These are phyloP conservation scores for Carassius auratus DNA, from an alignment of 2,113 vertebrate genomes.

Conservation along the genomic window DNA sequence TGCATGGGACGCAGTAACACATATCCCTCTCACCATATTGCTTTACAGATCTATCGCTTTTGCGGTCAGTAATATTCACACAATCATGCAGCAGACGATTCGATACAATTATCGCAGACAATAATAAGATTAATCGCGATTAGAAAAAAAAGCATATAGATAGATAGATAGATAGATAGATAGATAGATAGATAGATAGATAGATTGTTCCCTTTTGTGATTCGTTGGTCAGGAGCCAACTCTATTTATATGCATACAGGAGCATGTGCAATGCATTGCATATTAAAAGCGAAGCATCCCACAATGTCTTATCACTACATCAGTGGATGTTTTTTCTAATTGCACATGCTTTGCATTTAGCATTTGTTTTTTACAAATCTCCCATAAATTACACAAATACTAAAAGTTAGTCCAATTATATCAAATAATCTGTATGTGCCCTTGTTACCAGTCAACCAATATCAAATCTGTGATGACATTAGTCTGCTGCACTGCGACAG, in stretches of 20 bases:
- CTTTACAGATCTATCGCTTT: no score
- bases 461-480: constrained; percentile 9
- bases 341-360: constrained; percentile 14
- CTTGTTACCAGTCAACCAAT: constrained; percentile 5
- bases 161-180: no score
- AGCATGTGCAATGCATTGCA: constrained; percentile 22
- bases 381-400: neutral
- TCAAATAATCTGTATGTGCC: constrained; percentile 32
- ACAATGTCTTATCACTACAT: constrained; percentile 41
- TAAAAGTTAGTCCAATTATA: constrained; percentile 11
- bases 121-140: no score
- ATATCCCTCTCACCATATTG: no score
- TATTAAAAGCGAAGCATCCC: constrained; percentile 33
- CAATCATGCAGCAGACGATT: no score
- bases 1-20: no score
- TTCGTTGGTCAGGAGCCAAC: neutral
- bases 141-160: no score
- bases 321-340: constrained; percentile 37
- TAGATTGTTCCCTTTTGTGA: no score
- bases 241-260: constrained; percentile 34
- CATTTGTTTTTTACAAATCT: constrained; percentile 9
- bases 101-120: no score
- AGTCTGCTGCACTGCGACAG: constrained; percentile 6
- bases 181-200: no score
- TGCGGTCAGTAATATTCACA: no score